These are phyloP conservation scores for Astyanax mexicanus DNA, from an alignment of 2,797 vertebrate species.

Conservation along the genomic window DNA sequence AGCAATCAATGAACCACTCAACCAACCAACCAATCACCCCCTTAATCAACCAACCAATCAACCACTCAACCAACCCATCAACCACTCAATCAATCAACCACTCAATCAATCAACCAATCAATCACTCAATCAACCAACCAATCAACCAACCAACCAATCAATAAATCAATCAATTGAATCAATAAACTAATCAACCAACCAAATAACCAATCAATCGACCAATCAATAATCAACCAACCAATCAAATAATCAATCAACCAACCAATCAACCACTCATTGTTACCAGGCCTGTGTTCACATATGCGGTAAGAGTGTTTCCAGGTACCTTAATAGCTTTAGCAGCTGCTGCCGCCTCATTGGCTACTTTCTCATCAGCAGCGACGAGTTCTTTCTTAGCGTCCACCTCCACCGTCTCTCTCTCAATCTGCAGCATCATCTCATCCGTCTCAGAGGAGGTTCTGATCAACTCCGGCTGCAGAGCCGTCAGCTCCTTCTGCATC, in stretches of 20 bases:
- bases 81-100: neutral
- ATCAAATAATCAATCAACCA: neutral
- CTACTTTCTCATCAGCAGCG: constrained; percentile 89
- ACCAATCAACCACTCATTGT: no score
- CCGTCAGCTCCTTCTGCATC: constrained; percentile 91
- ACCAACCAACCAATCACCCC: no score
- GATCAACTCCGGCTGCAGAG: constrained; percentile 90
- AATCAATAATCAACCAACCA: neutral
- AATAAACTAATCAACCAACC: no score
- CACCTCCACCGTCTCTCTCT: constrained; percentile 86
- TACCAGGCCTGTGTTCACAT: no score
- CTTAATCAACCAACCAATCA: no score
- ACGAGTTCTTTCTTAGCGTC: constrained; percentile 91
- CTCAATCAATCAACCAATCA: neutral
- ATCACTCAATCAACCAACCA: no score
- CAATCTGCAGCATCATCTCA: constrained; percentile 90
- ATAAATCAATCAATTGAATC: neutral
- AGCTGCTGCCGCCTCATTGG: constrained; percentile 88
- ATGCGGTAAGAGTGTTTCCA: neutral
- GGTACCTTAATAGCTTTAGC: constrained; percentile 90
- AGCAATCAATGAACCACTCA: neutral
- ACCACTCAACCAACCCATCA: constrained; percentile 1
- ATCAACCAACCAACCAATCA: neutral
- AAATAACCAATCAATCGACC: constrained; percentile 3
- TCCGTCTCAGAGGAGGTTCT: constrained; percentile 88